Evolutionary conservation across 2,113 vertebrate species (phyloP).

Genomic region (Esox niger): DNA sequence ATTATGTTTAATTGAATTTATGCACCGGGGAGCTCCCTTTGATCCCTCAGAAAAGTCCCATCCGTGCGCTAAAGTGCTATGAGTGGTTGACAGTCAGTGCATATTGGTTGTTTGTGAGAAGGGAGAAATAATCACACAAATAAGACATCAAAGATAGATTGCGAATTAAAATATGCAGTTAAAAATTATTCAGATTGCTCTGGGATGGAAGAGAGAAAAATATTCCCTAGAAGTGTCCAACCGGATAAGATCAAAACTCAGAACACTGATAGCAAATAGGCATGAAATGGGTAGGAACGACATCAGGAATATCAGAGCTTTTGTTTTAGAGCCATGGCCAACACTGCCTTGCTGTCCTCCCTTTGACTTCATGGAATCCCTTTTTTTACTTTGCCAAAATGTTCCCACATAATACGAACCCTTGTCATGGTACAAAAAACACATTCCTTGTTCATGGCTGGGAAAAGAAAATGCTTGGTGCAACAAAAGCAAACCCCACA

Average conservation of each 20-base stretch:
- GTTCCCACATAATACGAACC: slow-evolving; percentile 50
- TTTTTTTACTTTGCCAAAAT: slow-evolving; percentile 37
- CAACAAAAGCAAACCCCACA: slow-evolving; percentile 37
- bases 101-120: slow-evolving; percentile 46
- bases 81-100: slow-evolving; percentile 64
- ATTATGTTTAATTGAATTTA: slow-evolving; percentile 59
- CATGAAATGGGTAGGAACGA: slow-evolving; percentile 3
- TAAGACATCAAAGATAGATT: slow-evolving; percentile 80
- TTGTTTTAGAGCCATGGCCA: slow-evolving; percentile 40
- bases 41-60: slow-evolving; percentile 64
- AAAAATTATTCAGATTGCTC: slow-evolving; percentile 74
- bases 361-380: slow-evolving; percentile 51
- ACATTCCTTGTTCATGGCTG: not conserved
- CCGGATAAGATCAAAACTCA: slow-evolving; percentile 69
- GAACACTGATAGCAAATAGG: slow-evolving; percentile 36
- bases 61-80: slow-evolving; percentile 44
- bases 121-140: slow-evolving; percentile 76
- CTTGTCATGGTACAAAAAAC: slow-evolving; percentile 27
- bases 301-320: slow-evolving; percentile 1
- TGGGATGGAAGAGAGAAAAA: slow-evolving; percentile 71
- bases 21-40: slow-evolving; percentile 64
- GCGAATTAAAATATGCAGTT: slow-evolving; percentile 76
- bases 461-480: slow-evolving; percentile 1
- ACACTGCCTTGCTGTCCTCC: slow-evolving; percentile 36
- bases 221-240: slow-evolving; percentile 75